Base-by-base conservation (phyloP, 2,113 vertebrate species). In the Ammodytes dubius region DNA sequence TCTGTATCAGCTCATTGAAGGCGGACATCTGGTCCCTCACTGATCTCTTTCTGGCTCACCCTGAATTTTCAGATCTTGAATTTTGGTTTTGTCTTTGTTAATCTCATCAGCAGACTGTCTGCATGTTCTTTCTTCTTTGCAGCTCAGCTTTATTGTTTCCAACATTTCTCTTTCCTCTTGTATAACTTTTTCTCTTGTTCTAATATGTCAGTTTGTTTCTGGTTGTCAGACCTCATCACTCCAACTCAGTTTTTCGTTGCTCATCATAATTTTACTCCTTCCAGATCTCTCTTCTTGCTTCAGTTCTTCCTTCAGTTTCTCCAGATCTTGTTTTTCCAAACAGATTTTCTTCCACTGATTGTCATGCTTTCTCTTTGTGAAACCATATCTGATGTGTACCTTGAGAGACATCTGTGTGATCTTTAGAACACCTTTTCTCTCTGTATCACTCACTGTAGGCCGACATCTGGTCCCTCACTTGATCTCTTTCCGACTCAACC, bases 151-250 rank as follows among this genome's bases (percentile, higher is more conserved):
- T 12, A 7, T 52, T 0, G 40, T 45, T 56, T 74, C 43, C 42
- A 66, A 4, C 5, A 27, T 39, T 27, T 74, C 50, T 14, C 49
- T 71, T 45, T 72, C 9, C 0, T 6, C 63, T 66, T 64, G n/a
- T 0, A 81, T 56, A 40, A 27, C 4, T 6, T 5, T 50, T 50
- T 59, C 14, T 5, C 8, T 6, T 65, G 35, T 45, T 84, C 19
- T n/a, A 87, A 17, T 0, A 35, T 10, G 5, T 56, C 27, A 7
- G 5, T 67, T 47, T 56, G 75, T 53, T 45, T 75, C 35, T 58
- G 50, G 6, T 56, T 40, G 9, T 87, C 59, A 13, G 19, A 4
- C 17, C n/a, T 65, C 27, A 49, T 71, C 17, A 43, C 19, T 80
- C 46, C 17, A 63, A 27, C 13, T 72, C 11, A 72, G 57, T 13